Base-by-base conservation (phyloP, 2,888 invertebrate genomes). In the Bhutanitis thaidina region DNA sequence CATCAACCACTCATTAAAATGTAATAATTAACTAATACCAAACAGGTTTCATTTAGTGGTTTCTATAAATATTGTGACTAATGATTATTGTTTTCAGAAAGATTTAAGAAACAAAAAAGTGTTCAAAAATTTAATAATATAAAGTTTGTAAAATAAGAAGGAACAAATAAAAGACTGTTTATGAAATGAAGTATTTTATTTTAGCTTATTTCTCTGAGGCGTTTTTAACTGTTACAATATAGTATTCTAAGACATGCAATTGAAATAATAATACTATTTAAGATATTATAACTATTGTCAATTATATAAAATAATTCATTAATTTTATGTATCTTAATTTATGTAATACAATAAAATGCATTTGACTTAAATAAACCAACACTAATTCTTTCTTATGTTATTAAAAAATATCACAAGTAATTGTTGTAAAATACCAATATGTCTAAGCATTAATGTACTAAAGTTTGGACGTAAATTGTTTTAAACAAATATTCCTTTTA, bases 331-430 rank as follows among this genome's bases (percentile, higher is more conserved):
- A 27, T 27, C 8, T 27, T 27, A 27, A 27, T 3, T 20, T n/a
- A 5, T 20, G 20, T 4, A 20, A 20, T 20, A 20, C 5, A 4
- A 20, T 20, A 20, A 20, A 30, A n/a, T n/a, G n/a, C n/a, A n/a
- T n/a, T n/a, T 35, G 27, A 34, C 32, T 41, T 43, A 36, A n/a
- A 15, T 3, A 43, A 44, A 43, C 32, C 15, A 37, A 25, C 39
- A 5, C 34, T 8, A n/a, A 25, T 35, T 14, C 13, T 16, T 25
- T 16, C 40, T 35, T 52, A 32, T 53, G 34, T 14, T 53, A 36
- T n/a, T 59, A 59, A 60, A 34, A 60, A 62, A 58, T 62, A 62
- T 62, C 61, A 62, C 61, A 59, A 59, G 49, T 47, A 52, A 50
- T 56, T 58, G 52, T 59, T 59, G 54, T 60, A 60, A 43, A 45